A percentile compares a stretch with the other conserved stretches of the same genome.
Evolutionary conservation across 2,888 invertebrate genomes (phyloP).

Genomic region (Eudemis profundana): DNA sequence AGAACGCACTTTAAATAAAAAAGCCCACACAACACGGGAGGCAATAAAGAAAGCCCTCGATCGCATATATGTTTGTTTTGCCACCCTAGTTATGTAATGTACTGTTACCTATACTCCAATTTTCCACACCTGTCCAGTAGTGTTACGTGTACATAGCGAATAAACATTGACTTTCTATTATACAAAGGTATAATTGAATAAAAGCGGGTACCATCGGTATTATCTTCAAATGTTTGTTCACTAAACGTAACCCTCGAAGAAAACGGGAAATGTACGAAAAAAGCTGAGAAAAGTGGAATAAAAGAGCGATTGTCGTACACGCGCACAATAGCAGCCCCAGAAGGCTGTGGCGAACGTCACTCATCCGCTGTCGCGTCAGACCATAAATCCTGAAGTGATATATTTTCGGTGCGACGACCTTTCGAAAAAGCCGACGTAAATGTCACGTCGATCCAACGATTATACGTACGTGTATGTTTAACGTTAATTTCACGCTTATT

Average conservation of each 20-base stretch:
- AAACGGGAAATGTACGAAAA: background rate
- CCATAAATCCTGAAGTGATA: slow-evolving; percentile 61
- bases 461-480: slow-evolving; percentile 34
- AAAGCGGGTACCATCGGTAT: background rate
- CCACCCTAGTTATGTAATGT: too few species aligned
- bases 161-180: too few species aligned
- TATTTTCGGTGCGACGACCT: slow-evolving; percentile 62
- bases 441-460: slow-evolving; percentile 53
- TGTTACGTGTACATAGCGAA: too few species aligned
- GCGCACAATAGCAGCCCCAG: slow-evolving; percentile 33
- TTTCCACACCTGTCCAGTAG: too few species aligned
- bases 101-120: too few species aligned
- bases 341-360: slow-evolving; percentile 60
- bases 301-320: slow-evolving; percentile 6
- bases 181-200: too few species aligned
- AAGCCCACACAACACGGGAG: too few species aligned
- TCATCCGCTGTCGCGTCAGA: slow-evolving; percentile 50
- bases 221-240: background rate
- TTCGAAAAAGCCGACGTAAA: slow-evolving; percentile 53
- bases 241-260: background rate
- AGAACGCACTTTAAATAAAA: too few species aligned
- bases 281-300: slow-evolving; percentile 5
- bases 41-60: too few species aligned
- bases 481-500: slow-evolving; percentile 34
- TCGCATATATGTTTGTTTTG: too few species aligned